Base-by-base conservation (phyloP, 2,113 vertebrate genomes). In the Turnix velox region DNA sequence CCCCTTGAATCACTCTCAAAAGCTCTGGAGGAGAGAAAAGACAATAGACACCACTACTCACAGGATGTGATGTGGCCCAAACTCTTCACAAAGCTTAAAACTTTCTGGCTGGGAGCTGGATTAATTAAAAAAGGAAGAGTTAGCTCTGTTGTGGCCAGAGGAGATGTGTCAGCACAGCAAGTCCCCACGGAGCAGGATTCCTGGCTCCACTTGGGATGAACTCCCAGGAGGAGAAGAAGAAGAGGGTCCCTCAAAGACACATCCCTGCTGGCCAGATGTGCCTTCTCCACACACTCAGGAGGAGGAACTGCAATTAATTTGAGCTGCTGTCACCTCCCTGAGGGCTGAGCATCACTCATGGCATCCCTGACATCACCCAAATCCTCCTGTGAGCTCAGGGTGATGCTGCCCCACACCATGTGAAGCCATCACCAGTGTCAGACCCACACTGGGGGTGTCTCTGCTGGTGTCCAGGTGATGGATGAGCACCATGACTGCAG, bases 381-480 rank as follows among this genome's bases (percentile, higher is more conserved):
- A 0, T 35, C 22, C 40, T 23, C 30, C 43, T 18, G 42, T 31
- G 13, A 89, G 51, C 87, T 39, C 45, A 6, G 54, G 78, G 42
- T 1, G 33, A 37, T 0, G 25, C 23, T 2, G 16, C 14, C 78
- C 58, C 69, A 6, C 37, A 3, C 13, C 49, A 11, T 0, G 5
- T 1, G 2, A n/a, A 55, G 49, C 74, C 77, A 25, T 0, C 1
- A 3, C 24, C 12, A 0, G 12, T 5, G 37, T 4, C 23, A 6
- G 19, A 37, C 28, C 15, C 35, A 6, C 0, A 0, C 51, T 1
- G 24, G 35, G 86, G 24, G 35, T 84, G 24, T 57, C 51, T 22
- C 4, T 8, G 17, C 46, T 59, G 87, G 88, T 27, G 18, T 22
- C 61, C 6, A 54, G 45, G 51, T 93, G 91, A 94, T 49, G 46